A percentile compares a stretch with the other conserved stretches of the same genome.
Conservation (phyloP, 1,140 invertebrate species). For the Pinna nobilis region DNA sequence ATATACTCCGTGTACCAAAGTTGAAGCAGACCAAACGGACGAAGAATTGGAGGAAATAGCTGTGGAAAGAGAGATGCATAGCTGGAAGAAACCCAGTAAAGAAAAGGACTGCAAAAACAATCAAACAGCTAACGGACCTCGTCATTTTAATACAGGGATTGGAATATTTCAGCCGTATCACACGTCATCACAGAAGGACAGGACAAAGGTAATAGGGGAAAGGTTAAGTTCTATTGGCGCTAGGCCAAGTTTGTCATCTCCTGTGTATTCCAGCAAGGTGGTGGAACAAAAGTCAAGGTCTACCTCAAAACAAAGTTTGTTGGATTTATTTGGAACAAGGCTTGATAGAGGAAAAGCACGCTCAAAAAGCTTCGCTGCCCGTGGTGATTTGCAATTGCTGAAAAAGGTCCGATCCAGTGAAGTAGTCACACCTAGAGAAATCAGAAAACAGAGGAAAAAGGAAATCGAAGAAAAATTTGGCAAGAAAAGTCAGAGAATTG, state of each 20-base stretch:
- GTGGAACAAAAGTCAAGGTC: constrained; percentile 75
- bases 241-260: constrained; percentile 69
- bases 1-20: constrained; percentile 75
- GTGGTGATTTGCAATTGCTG: constrained; percentile 69
- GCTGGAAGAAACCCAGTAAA: constrained; percentile 81
- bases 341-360: constrained; percentile 77
- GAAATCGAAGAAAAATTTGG: constrained; percentile 72
- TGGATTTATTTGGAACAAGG: constrained; percentile 82
- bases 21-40: constrained; percentile 55
- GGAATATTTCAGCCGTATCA: constrained; percentile 69
- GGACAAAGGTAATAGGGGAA: constrained; percentile 72
- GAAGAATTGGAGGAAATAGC: constrained; percentile 86
- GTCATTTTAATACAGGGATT: constrained; percentile 77
- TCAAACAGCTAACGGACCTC: constrained; percentile 79
- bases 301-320: constrained; percentile 78
- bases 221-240: constrained; percentile 66
- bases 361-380: constrained; percentile 55
- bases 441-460: constrained; percentile 68
- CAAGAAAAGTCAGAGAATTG: constrained; percentile 65
- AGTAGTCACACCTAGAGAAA: constrained; percentile 64
- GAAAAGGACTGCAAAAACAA: constrained; percentile 40
- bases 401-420: constrained; percentile 68
- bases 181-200: constrained; percentile 75
- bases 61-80: constrained; percentile 80
- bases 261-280: constrained; percentile 65